phyloP scores from a whole-genome alignment of 2,797 vertebrate species.

The Rhinogobio ventralis region DNA sequence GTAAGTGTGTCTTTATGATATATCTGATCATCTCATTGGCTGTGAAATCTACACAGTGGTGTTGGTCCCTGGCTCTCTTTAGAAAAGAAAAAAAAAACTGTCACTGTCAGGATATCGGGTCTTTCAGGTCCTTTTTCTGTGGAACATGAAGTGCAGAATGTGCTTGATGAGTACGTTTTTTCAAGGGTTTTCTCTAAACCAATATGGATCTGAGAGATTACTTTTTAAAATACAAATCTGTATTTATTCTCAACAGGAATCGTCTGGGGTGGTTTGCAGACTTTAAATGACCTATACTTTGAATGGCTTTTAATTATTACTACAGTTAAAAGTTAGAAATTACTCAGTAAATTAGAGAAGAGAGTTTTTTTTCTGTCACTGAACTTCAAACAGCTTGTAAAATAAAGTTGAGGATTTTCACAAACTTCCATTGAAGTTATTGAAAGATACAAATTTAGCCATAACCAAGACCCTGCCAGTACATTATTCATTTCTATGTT shows the following conservation, averaged over 20 bases:
- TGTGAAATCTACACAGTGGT: background rate
- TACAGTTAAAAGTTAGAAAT: background rate
- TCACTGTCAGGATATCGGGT: background rate
- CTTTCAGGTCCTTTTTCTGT: no score
- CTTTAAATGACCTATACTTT: background rate
- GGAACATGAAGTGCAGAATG: background rate
- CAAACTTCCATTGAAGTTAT: background rate
- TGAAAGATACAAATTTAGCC: no score
- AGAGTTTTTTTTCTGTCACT: background rate
- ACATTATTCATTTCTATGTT: background rate
- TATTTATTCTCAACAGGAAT: slow-evolving; percentile 6
- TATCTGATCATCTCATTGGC: background rate
- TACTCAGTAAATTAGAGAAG: background rate
- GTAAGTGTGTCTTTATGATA: no score
- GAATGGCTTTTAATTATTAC: background rate
- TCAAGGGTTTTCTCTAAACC: background rate
- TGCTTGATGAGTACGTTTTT: background rate
- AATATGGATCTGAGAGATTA: background rate
- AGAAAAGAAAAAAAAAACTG: background rate
- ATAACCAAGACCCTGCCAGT: background rate
- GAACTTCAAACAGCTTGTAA: background rate
- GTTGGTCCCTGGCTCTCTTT: background rate
- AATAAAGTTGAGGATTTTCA: background rate
- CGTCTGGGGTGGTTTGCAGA: background rate
- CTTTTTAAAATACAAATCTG: background rate